These are phyloP conservation scores for Pitta sordida DNA, from an alignment of 2,113 vertebrate genomes.

Conservation along the genomic window DNA sequence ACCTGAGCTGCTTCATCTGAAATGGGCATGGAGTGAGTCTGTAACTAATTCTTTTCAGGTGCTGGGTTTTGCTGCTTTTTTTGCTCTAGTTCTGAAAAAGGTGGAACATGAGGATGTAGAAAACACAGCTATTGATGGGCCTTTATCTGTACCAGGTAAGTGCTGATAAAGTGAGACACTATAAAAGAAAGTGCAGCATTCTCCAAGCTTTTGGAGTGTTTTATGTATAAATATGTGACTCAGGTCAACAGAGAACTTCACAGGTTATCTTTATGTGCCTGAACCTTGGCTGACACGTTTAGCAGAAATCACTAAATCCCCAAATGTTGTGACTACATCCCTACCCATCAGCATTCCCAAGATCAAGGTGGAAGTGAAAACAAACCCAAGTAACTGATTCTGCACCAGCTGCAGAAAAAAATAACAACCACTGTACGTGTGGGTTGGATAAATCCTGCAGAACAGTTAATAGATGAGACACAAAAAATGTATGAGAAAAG, in stretches of 20 bases:
- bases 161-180: background rate
- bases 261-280: background rate
- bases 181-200: background rate
- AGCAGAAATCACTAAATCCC: background rate
- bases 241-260: background rate
- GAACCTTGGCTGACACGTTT: background rate
- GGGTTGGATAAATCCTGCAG: background rate
- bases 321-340: background rate
- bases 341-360: background rate
- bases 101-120: conserved; percentile 86
- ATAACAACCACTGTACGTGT: background rate
- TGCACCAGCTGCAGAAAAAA: background rate
- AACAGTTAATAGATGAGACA: background rate
- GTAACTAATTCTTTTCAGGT: conserved; percentile 73
- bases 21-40: background rate
- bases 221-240: background rate
- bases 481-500: background rate
- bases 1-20: background rate
- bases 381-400: background rate
- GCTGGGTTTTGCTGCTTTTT: conserved; percentile 94
- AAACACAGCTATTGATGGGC: conserved; percentile 1
- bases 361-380: background rate
- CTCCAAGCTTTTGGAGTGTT: background rate
- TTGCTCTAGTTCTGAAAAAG: conserved; percentile 89
- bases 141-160: conserved; percentile 67